phyloP scores from a whole-genome alignment of 2,113 vertebrate genomes.

The Orcinus orca region DNA sequence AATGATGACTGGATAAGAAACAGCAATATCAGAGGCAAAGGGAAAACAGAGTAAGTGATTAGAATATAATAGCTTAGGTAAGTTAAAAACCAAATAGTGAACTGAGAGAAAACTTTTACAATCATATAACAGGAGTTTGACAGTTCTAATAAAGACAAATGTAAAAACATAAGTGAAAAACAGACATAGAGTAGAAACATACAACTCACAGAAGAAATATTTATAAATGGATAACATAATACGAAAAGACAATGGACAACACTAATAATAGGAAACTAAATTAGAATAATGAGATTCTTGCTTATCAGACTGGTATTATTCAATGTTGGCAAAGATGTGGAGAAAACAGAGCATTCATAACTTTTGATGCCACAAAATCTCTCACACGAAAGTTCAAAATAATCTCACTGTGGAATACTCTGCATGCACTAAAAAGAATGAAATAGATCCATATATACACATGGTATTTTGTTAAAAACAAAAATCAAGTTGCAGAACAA shows the following conservation, averaged over 20 bases:
- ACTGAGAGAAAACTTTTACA: background rate
- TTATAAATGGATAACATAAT: background rate
- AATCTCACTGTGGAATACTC: background rate
- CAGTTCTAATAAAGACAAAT: background rate
- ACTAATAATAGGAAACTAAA: background rate
- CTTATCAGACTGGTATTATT: background rate
- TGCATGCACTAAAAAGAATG: background rate
- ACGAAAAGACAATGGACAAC: background rate
- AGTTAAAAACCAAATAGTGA: background rate
- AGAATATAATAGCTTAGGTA: background rate
- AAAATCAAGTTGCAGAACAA: background rate
- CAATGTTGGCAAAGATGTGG: background rate
- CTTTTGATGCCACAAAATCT: background rate
- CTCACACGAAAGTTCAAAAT: background rate
- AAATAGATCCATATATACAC: background rate
- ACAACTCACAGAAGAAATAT: constrained; percentile 2
- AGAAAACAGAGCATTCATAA: background rate
- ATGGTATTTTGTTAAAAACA: too few relatives aligned
- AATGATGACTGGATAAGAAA: background rate
- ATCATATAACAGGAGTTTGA: background rate
- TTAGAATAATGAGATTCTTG: background rate
- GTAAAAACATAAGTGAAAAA: background rate
- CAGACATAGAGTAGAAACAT: background rate
- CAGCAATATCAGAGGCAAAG: background rate
- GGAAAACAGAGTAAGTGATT: background rate